Evolutionary conservation across 2,888 invertebrate species (phyloP), one percentile per base, ranked within the genome.

Genomic region (Eupelmus urozonus): DNA sequence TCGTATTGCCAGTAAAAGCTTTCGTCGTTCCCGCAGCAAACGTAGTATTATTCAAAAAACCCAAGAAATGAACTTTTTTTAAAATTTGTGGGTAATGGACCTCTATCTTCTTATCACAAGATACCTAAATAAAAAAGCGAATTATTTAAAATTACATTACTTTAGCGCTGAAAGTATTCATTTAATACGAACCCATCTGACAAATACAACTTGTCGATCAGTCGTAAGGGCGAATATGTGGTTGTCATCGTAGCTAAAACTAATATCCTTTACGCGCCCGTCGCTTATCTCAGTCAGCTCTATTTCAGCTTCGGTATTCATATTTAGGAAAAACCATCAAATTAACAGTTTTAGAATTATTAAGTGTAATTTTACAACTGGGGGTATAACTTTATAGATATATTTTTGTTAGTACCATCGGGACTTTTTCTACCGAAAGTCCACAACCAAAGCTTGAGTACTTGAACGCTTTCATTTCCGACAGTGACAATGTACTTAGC

Each of bases 381-480:
- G n/a, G n/a, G n/a, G n/a, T n/a, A n/a, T n/a, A n/a, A n/a, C n/a
- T n/a, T n/a, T n/a, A n/a, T n/a, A 34, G 9, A 34, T 34, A 34
- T 34, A 5, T 34, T 9, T 34, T 34, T 34, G 34, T 34, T 34
- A 40, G 11, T 63, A 74, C 93, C 93, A 85, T 93, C 91, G 3
- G 93, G 92, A 60, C 85, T 82, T 13, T 92, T 90, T 9, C 83
- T 83, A 2, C 92, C 93, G 29, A 86, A 90, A 42, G 92, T 91
- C 94, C 94, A 94, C 59, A 92, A 88, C 93, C 94, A 94, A 88
- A 93, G 91, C 80, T 91, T 89, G 0, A 94, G 81, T 0, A 85
- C 84, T 25, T 91, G 91, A 69, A 87, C 87, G 0, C 90, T 88
- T 60, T 90, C 90, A 79, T 91, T 91, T 2, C 91, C 92, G 66